Base-by-base conservation (phyloP, 2,797 vertebrate genomes). In the Pempheris klunzingeri region DNA sequence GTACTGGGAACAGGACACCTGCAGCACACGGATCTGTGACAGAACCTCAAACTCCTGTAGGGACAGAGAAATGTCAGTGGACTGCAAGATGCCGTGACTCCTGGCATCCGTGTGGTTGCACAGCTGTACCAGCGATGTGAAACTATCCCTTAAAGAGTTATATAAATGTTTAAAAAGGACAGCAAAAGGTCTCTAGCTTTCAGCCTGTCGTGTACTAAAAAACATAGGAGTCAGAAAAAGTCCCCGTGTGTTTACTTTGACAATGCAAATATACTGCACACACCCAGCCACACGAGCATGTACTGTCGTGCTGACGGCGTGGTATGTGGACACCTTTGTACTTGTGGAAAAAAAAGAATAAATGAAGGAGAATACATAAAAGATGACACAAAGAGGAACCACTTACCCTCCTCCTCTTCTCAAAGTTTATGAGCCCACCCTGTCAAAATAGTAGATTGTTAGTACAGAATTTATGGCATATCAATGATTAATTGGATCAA, bases 331-430 rank as follows among this genome's bases (percentile, higher is more conserved):
- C 54, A 66, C 7, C 34, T 54, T 41, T 76, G 30, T 39, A 52
- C 26, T 54, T 26, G 62, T 12, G 2, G 1, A 50, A 54, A 38
- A 32, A 43, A 20, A 69, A 12, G 0, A 50, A 20, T 8, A 20
- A 64, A 61, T 28, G 46, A 38, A 52, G 10, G 2, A 4, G n/a
- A 34, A 47, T 8, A n/a, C 2, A 15, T 30, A 57, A 55, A 46
- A 71, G 44, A 46, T 12, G 20, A 65, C 13, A 62, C 17, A 66
- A 70, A 82, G 52, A 68, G 52, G 34, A 82, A 52, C 1, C 38
- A 85, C 93, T 95, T 78, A 97, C 96, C 94, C 96, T 95, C 68
- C 96, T 93, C 54, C 96, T 94, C 91, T 96, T 96, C 88, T 96
- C 96, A 77, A 97, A 96, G 91, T 96, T 96, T 83, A 97, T 96